These are phyloP conservation scores for Forbesichthys agassizii DNA, from an alignment of 2,113 vertebrate genomes.

Conservation along the genomic window DNA sequence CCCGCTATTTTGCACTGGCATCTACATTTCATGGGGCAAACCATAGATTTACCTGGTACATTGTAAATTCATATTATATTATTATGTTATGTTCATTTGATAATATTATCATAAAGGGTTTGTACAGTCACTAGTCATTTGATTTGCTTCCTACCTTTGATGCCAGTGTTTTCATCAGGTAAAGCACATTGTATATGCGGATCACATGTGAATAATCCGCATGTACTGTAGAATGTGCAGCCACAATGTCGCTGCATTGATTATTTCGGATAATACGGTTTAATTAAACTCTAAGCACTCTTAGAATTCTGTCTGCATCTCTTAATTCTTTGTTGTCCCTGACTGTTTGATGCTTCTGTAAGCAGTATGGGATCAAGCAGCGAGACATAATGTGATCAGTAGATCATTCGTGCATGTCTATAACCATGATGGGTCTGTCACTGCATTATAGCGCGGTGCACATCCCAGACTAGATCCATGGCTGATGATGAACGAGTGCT, in stretches of 20 bases:
- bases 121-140: conserved; percentile 2
- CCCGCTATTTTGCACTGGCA: not conserved
- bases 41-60: conserved; percentile 10
- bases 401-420: not conserved
- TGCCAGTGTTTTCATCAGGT: conserved; percentile 16
- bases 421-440: not conserved
- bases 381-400: conserved; percentile 16
- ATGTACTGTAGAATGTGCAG: not conserved
- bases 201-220: conserved; percentile 18
- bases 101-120: too few relatives aligned
- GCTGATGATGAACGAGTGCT: conserved; percentile 5
- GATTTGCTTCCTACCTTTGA: conserved; percentile 41
- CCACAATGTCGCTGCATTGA: conserved; percentile 30
- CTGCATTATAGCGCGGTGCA: not conserved
- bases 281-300: conserved; percentile 46
- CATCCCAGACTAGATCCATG: not conserved
- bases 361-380: conserved; percentile 27
- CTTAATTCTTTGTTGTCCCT: conserved; percentile 7
- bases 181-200: conserved; percentile 22
- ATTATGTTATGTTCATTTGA: not conserved
- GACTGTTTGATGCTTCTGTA: not conserved
- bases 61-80: conserved; percentile 9
- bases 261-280: conserved; percentile 24
- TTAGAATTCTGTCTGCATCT: not conserved
- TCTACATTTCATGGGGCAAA: conserved; percentile 5